These are phyloP conservation scores for Mayetiola destructor DNA, from an alignment of 2,888 invertebrate species.

Conservation along the genomic window DNA sequence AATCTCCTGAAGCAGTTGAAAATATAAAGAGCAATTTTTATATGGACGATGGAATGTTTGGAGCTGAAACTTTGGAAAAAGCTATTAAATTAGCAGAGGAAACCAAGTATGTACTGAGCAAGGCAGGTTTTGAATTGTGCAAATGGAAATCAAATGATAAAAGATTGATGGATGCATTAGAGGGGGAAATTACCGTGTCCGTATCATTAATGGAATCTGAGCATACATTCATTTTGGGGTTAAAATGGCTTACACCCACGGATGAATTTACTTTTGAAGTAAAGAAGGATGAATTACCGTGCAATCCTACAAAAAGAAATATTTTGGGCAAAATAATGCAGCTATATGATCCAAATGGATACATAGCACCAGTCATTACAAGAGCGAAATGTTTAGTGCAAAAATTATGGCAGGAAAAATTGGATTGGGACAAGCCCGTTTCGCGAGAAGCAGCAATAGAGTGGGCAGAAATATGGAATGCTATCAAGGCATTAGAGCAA, in stretches of 20 bases:
- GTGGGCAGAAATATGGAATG: conserved; percentile 15
- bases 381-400: conserved; percentile 18
- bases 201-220: not conserved
- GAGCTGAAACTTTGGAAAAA: conserved; percentile 16
- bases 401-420: conserved; percentile 15
- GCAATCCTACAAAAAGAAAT: conserved; percentile 13
- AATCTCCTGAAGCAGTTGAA: conserved; percentile 15
- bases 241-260: not conserved
- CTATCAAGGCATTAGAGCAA: not conserved
- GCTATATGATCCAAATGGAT: conserved; percentile 18
- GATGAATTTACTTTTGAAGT: not conserved
- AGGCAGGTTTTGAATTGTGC: conserved; percentile 17
- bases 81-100: conserved; percentile 18
- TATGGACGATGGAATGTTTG: conserved; percentile 20
- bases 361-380: conserved; percentile 17
- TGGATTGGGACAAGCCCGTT: conserved; percentile 17
- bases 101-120: conserved; percentile 14
- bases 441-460: not conserved
- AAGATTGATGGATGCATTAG: conserved; percentile 7
- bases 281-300: not conserved
- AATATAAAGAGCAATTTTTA: conserved; percentile 9
- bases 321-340: conserved; percentile 15
- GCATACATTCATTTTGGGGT: not conserved
- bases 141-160: conserved; percentile 19
- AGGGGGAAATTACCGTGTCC: not conserved